Base-by-base conservation (phyloP, 2,888 invertebrate genomes). In the Dicyrtoma fusca region DNA sequence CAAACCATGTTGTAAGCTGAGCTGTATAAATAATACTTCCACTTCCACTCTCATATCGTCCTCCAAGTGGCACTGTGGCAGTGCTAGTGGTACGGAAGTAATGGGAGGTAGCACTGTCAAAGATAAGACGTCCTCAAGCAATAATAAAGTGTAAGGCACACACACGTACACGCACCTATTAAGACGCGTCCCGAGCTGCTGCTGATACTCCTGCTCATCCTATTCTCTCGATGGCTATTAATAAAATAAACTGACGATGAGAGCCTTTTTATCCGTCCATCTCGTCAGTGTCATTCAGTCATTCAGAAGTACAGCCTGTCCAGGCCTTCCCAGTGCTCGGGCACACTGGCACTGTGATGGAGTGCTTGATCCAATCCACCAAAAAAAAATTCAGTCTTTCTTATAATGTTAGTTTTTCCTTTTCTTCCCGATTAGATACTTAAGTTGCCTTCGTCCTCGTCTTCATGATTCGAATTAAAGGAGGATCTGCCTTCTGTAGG, bases 81-180 rank as follows among this genome's bases (percentile, higher is more conserved):
- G 34, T 34, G 8, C 34, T 34, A 34, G 3, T 5, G 34, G 34
- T 34, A n/a, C 34, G 34, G 3, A 34, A 8, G 34, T 34, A 34
- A 8, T 34, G 8, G 8, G 34, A 34, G 34, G 34, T 34, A 34
- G 34, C 34, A 34, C 34, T n/a, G 53, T 21, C 53, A 53, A 53
- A 53, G 53, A 53, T 53, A 53, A 53, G 19, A 21, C 11, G 49
- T 49, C n/a, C 49, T 17, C 3, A 49, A 49, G 49, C n/a, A 49
- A 49, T n/a, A 49, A 49, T 49, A 49, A 17, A 17, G 34, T 34
- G 34, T 34, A 34, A 34, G 34, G 34, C 34, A 34, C 61, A 49
- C 47, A 72, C 45, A 25, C 61, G 49, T 49, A 72, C 45, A 25
- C 72, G 51, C 72, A 72, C 72, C 72, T 72, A 72, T 66, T 72